Evolutionary conservation across 30 jellyfish, hydroid and myxozoan species (phyloP).

Genomic region (Aurelia coerulea): DNA sequence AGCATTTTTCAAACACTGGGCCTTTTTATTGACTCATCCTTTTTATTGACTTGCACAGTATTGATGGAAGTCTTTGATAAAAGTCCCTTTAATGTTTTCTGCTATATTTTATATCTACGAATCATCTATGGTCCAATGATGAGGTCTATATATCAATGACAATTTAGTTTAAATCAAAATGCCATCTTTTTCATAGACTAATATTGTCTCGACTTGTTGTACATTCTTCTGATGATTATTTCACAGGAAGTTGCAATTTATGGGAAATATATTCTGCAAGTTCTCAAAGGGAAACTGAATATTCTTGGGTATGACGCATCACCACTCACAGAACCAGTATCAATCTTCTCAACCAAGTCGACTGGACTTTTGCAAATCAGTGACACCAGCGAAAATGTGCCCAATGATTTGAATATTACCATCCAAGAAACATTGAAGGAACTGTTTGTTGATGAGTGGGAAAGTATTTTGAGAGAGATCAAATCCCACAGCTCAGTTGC

Average conservation of each 20-base stretch:
- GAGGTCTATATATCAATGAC: too few relatives aligned
- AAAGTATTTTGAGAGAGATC: background rate
- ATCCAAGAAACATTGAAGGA: background rate
- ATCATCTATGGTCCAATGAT: too few relatives aligned
- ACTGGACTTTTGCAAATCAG: slow-evolving; percentile 16
- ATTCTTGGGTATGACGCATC: slow-evolving; percentile 42
- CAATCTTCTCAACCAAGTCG: slow-evolving; percentile 20
- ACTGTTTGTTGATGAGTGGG: background rate
- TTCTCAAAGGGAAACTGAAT: slow-evolving; percentile 27
- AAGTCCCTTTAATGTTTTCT: too few relatives aligned
- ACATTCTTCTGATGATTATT: background rate
- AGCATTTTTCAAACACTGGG: too few relatives aligned
- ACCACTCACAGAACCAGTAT: slow-evolving; percentile 8
- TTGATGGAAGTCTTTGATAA: too few relatives aligned
- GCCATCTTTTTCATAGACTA: too few relatives aligned
- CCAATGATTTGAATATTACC: background rate
- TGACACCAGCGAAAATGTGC: slow-evolving; percentile 2
- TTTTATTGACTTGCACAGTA: too few relatives aligned
- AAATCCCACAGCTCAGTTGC: slow-evolving; percentile 2
- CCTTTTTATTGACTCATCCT: too few relatives aligned
- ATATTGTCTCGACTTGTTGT: too few relatives aligned
- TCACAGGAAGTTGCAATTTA: slow-evolving; percentile 23
- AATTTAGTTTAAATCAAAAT: too few relatives aligned
- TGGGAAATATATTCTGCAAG: slow-evolving; percentile 36
- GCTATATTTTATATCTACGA: too few relatives aligned